Base-by-base conservation (phyloP, 2,113 vertebrate genomes). In the Stegastes partitus region DNA sequence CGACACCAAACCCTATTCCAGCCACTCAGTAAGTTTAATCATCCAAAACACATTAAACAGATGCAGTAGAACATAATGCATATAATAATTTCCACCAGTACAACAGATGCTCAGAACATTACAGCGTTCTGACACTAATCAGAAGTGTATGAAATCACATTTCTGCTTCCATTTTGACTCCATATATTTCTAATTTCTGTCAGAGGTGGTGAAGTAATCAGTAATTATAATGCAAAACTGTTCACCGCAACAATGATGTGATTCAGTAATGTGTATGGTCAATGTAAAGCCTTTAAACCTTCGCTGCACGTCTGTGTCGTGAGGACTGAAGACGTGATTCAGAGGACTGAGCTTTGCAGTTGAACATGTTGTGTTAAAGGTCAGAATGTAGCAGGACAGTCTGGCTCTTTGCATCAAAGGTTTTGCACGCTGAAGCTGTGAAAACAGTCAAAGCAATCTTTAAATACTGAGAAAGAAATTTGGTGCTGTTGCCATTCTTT, bases 401-500 rank as follows among this genome's bases (percentile, higher is more conserved):
- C 64, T 31, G 49, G 15, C 25, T 23, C 34, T 65, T 18, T 37
- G 19, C 0, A 0, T 73, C 3, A 7, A 39, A 1, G 11, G 18
- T 65, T 67, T 44, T 23, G 7, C 26, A 11, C 26, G 15, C 25
- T 65, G 8, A 62, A 49, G 25, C 11, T n/a, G 25, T 45, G 2
- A 50, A 51, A 16, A 16, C 14, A 26, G 57, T 45, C 15, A 58
- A 51, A 59, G 63, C 19, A 18, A 21, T 26, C 0, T 9, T 25
- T 15, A 68, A 65, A 57, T 51, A 26, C 28, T 16, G 28, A 73
- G 8, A 54, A 63, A 57, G 14, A 74, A 34, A 37, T 34, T 73
- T 34, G 1, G 3, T 51, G 47, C 61, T 75, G 22, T 53, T 65
- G 31, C 63, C 42, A 14, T 81, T 74, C 34, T 22, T 74, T 73